Percentiles rank a stretch among this genome's conserved stretches.
These are phyloP conservation scores for Microtus oregoni DNA, from an alignment of 2,113 vertebrate species.

Conservation along the genomic window DNA sequence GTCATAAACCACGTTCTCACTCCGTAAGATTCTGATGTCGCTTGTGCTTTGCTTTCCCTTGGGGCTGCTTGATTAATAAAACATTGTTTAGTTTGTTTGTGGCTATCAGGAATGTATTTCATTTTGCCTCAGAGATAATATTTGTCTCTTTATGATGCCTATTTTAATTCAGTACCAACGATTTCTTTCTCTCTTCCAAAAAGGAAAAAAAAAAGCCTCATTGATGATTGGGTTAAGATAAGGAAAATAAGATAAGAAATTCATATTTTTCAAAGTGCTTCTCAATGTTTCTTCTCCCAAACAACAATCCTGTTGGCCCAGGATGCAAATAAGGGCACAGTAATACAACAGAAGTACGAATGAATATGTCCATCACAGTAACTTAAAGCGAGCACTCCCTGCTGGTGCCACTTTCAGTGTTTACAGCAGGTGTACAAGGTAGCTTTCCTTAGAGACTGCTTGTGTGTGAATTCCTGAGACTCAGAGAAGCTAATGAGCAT, in stretches of 20 bases:
- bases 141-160: not conserved
- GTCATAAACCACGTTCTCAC: not conserved
- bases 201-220: not conserved
- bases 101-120: not conserved
- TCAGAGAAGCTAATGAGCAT: not conserved
- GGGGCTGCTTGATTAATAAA: not conserved
- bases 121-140: not conserved
- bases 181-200: not conserved
- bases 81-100: not conserved
- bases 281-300: not conserved
- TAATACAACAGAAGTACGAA: not conserved
- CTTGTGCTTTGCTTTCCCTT: not conserved
- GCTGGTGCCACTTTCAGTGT: not conserved
- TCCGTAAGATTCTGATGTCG: not conserved
- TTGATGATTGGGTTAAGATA: not conserved
- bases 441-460: not conserved
- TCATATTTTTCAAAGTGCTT: not conserved
- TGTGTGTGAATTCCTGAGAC: not conserved
- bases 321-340: not conserved
- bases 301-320: not conserved
- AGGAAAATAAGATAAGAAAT: not conserved
- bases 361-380: not conserved
- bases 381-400: not conserved
- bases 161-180: not conserved
- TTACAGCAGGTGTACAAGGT: not conserved